Percentiles rank a stretch among this genome's conserved stretches.
These are phyloP conservation scores for Odontomyia ornata DNA, from an alignment of 2,888 invertebrate species.

Conservation along the genomic window DNA sequence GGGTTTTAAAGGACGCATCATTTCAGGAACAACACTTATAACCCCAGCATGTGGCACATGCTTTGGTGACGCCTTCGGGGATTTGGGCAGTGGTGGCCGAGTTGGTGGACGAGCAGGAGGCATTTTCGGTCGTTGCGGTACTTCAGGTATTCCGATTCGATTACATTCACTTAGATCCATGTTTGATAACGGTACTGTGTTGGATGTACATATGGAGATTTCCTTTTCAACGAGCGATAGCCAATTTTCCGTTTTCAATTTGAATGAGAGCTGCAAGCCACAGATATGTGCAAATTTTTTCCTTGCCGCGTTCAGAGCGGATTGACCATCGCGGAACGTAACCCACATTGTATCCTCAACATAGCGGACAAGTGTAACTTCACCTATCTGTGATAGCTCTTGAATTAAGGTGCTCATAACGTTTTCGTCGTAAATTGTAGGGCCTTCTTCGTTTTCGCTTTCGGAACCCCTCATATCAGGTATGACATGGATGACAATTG, in stretches of 20 bases:
- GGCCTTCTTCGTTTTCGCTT: slow-evolving; percentile 66
- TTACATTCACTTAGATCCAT: slow-evolving; percentile 59
- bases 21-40: slow-evolving; percentile 64
- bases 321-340: slow-evolving; percentile 89
- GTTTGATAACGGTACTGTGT: slow-evolving; percentile 79
- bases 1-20: slow-evolving; percentile 59
- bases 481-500: slow-evolving; percentile 77
- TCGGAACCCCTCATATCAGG: slow-evolving; percentile 54
- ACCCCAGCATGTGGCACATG: slow-evolving; percentile 66
- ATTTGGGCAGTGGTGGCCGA: slow-evolving; percentile 68
- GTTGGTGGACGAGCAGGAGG: slow-evolving; percentile 64
- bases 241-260: slow-evolving; percentile 88
- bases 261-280: slow-evolving; percentile 73
- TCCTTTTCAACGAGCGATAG: slow-evolving; percentile 81
- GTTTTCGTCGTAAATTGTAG: slow-evolving; percentile 79
- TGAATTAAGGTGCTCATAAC: slow-evolving; percentile 82
- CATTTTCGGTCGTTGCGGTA: slow-evolving; percentile 64
- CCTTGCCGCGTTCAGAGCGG: slow-evolving; percentile 79
- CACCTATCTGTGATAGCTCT: slow-evolving; percentile 84
- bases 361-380: slow-evolving; percentile 90
- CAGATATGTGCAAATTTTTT: slow-evolving; percentile 70
- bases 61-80: slow-evolving; percentile 66
- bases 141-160: slow-evolving; percentile 66
- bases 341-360: slow-evolving; percentile 90
- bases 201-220: slow-evolving; percentile 83